A percentile compares a stretch with the other conserved stretches of the same genome.
Conservation (phyloP, 2,797 vertebrate species). For the Ispidina lecontei region DNA sequence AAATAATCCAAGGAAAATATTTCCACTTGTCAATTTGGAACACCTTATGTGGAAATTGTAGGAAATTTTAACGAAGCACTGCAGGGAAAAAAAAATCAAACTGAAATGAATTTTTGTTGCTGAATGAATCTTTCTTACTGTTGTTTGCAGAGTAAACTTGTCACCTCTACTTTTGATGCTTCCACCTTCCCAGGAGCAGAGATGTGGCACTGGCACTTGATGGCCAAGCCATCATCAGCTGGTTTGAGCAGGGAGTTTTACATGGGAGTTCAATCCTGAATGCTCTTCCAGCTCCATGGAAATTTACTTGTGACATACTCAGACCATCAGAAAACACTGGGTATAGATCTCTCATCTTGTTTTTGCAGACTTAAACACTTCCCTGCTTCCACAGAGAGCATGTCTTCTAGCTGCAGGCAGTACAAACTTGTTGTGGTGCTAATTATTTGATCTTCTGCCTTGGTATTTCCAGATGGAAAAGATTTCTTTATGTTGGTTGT, state of each 20-base stretch:
- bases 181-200: not conserved
- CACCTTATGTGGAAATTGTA: not conserved
- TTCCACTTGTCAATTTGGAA: not conserved
- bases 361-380: slow-evolving; percentile 21
- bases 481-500: slow-evolving; percentile 47
- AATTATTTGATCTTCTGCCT: slow-evolving; percentile 56
- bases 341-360: not conserved
- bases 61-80: not conserved
- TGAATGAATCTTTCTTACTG: not conserved
- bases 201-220: not conserved
- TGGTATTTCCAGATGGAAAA: slow-evolving; percentile 32
- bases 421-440: slow-evolving; percentile 27
- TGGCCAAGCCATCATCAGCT: not conserved
- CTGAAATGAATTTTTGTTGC: too few relatives aligned
- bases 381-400: not conserved
- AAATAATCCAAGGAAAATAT: not conserved
- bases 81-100: not conserved
- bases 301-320: not conserved
- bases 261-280: not conserved
- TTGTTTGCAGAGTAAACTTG: not conserved
- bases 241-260: not conserved
- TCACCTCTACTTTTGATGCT: not conserved
- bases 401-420: slow-evolving; percentile 50
- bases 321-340: not conserved
- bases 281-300: not conserved